Conservation (phyloP, 2,888 invertebrate species). For the Trichopoda pennipes region DNA sequence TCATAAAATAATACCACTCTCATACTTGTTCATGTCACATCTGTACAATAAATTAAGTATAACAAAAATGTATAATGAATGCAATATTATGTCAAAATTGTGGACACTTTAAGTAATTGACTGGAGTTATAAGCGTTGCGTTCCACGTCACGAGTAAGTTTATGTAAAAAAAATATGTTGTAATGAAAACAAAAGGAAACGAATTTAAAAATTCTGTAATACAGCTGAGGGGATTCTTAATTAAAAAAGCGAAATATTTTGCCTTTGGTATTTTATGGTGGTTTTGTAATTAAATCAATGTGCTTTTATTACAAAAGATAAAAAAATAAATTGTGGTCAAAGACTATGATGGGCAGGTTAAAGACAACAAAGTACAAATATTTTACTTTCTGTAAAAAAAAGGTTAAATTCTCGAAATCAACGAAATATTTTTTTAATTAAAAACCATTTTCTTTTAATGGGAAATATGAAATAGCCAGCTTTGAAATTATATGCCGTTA, state of each 20-base stretch:
- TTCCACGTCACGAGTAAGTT: not conserved
- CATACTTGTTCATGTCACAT: not conserved
- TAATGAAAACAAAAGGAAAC: not conserved
- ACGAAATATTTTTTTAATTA: too few species aligned
- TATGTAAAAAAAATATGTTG: constrained; percentile 14
- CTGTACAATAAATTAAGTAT: constrained; percentile 27
- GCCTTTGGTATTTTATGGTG: constrained; percentile 10
- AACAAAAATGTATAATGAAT: constrained; percentile 40
- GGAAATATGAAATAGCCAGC: too few species aligned
- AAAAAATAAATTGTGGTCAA: too few species aligned
- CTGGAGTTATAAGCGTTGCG: not conserved
- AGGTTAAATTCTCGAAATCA: too few species aligned
- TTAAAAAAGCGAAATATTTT: not conserved
- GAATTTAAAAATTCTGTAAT: not conserved
- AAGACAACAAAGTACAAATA: too few species aligned
- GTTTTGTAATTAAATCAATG: constrained; percentile 47
- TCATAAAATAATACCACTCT: constrained; percentile 16
- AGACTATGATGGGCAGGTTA: too few species aligned
- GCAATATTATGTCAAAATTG: constrained; percentile 64
- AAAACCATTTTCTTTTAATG: too few species aligned
- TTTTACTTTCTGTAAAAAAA: too few species aligned
- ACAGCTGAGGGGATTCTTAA: not conserved
- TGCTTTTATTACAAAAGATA: constrained; percentile 16
- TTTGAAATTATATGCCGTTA: too few species aligned
- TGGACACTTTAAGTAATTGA: constrained; percentile 56